These are phyloP conservation scores for Indri indri DNA, from an alignment of 2,113 vertebrate species.

Conservation along the genomic window DNA sequence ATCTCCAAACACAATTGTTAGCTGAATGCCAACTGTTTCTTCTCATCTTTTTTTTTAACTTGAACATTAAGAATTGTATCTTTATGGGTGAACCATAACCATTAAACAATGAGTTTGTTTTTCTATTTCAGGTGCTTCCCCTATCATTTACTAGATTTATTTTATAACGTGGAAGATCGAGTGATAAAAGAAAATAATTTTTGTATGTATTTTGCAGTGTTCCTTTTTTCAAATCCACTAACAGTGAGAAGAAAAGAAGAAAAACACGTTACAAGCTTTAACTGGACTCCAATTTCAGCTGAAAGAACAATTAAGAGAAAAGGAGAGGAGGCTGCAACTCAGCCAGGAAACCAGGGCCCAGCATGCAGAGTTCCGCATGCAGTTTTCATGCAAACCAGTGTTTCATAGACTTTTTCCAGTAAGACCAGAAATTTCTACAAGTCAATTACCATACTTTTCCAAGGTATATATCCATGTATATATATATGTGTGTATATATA, in stretches of 20 bases:
- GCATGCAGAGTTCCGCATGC: conserved; percentile 60
- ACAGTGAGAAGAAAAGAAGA: conserved; percentile 71
- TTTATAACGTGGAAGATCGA: conserved; percentile 66
- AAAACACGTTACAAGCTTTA: conserved; percentile 84
- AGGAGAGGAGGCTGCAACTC: conserved; percentile 67
- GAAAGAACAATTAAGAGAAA: conserved; percentile 79
- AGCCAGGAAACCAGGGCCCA: conserved; percentile 63
- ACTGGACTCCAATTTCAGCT: conserved; percentile 77
- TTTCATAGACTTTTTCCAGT: conserved; percentile 75
- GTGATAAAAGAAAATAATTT: conserved; percentile 67
- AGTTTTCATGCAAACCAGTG: conserved; percentile 69
- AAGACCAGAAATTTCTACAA: conserved; percentile 74
- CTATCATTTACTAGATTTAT: conserved; percentile 55
- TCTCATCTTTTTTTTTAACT: conserved; percentile 81
- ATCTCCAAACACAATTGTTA: conserved; percentile 91
- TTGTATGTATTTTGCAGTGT: conserved; percentile 76
- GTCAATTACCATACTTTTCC: conserved; percentile 69
- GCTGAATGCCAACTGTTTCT: conserved; percentile 89
- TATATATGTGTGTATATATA: background rate
- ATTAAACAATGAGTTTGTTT: conserved; percentile 73
- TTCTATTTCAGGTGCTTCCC: conserved; percentile 59
- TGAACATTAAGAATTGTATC: conserved; percentile 76
- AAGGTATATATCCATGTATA: conserved; percentile 81
- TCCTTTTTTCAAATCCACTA: conserved; percentile 59
- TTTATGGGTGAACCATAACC: conserved; percentile 76